Conservation (phyloP, 1,140 invertebrate genomes). For the Papilio aristodemus region DNA sequence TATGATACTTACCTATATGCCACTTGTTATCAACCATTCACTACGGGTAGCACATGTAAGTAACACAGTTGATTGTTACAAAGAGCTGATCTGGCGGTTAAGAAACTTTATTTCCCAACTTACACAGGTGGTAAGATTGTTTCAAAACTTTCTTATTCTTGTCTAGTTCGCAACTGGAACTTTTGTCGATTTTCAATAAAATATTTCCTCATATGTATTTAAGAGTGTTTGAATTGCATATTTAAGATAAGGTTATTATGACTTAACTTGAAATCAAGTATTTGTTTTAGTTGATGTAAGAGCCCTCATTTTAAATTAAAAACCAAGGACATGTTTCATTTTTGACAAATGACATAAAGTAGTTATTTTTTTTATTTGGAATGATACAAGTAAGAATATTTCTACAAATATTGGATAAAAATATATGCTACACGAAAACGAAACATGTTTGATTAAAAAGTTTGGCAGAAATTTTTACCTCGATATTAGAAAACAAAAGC, state of each 20-base stretch:
- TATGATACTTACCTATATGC: too few relatives aligned
- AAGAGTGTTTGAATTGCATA: not conserved
- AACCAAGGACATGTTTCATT: too few relatives aligned
- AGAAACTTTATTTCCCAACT: constrained; percentile 13
- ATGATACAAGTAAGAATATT: too few relatives aligned
- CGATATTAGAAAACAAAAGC: not conserved
- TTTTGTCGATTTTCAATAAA: constrained; percentile 2
- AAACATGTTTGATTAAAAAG: not conserved
- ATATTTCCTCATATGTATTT: not conserved
- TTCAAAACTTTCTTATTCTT: constrained; percentile 7
- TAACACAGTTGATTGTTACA: constrained; percentile 8
- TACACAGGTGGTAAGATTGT: constrained; percentile 15
- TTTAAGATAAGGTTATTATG: too few relatives aligned
- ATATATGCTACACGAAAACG: too few relatives aligned
- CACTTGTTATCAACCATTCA: too few relatives aligned
- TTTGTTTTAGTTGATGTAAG: too few relatives aligned
- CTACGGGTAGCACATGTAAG: not conserved
- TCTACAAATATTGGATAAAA: too few relatives aligned
- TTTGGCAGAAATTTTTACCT: not conserved
- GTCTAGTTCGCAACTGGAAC: not conserved
- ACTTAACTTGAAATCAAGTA: too few relatives aligned
- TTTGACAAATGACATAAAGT: too few relatives aligned
- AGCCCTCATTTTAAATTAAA: too few relatives aligned
- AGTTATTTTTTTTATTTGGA: too few relatives aligned
- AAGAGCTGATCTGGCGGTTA: constrained; percentile 4